Conservation (phyloP, 2,888 invertebrate species). For the Chorisops tibialis region DNA sequence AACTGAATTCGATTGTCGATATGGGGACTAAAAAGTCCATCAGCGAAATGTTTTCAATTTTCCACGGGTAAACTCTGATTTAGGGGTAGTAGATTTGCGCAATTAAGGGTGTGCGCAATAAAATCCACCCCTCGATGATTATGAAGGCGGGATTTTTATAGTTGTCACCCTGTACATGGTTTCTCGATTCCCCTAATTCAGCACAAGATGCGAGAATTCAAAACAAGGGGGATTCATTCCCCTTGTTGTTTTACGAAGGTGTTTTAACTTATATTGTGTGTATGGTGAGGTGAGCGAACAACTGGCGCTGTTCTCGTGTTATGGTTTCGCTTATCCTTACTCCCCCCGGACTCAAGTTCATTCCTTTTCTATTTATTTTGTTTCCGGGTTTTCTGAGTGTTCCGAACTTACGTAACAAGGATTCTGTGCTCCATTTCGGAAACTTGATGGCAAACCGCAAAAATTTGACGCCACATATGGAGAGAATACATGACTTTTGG, state of each 20-base stretch:
- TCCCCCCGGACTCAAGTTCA: no score
- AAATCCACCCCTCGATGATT: background rate
- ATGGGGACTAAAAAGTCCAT: constrained; percentile 14
- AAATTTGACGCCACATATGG: no score
- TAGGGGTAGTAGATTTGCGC: constrained; percentile 17
- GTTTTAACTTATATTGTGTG: no score
- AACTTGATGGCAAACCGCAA: no score
- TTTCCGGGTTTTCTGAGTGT: no score
- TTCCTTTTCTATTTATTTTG: no score
- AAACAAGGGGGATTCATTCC: background rate
- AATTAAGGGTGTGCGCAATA: background rate
- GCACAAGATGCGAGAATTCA: background rate
- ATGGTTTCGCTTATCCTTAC: no score
- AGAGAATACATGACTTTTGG: no score
- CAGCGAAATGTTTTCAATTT: constrained; percentile 8
- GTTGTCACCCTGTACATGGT: background rate
- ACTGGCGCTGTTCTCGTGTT: no score
- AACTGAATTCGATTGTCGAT: constrained; percentile 40
- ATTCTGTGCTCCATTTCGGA: no score
- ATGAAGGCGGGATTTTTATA: background rate
- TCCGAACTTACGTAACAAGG: no score
- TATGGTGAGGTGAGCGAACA: no score
- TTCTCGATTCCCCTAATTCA: constrained; percentile 8
- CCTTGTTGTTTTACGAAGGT: background rate
- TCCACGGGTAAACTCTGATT: background rate